phyloP scores from a whole-genome alignment of 2,888 invertebrate genomes.

The Aleiodes leptofemur region DNA sequence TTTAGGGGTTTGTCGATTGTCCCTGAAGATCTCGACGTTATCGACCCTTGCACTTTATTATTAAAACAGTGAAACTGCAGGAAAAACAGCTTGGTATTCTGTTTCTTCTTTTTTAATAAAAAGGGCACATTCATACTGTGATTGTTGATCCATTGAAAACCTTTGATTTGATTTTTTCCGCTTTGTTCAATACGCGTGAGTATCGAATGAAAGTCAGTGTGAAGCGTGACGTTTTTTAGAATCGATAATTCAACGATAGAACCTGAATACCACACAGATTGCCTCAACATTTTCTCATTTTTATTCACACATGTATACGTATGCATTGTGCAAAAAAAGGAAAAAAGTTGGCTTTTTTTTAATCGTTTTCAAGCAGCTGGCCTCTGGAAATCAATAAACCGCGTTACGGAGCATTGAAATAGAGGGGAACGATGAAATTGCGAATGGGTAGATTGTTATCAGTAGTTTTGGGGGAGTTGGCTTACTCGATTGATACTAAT shows the following conservation, averaged over 20 bases:
- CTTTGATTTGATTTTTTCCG: conserved; percentile 5
- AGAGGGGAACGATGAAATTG: not conserved
- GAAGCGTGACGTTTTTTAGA: not conserved
- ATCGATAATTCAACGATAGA: conserved; percentile 14
- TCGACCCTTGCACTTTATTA: too few relatives aligned
- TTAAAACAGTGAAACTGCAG: too few relatives aligned
- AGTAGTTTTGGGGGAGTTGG: not conserved
- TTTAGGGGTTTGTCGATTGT: not conserved
- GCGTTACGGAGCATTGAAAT: not conserved
- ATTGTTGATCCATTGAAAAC: not conserved
- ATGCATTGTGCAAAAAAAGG: not conserved
- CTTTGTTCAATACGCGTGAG: not conserved
- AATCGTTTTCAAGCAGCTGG: not conserved
- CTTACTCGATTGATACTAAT: conserved; percentile 2
- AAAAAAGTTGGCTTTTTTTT: not conserved
- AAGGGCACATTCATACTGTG: not conserved
- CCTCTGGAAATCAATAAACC: not conserved
- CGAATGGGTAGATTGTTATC: too few relatives aligned
- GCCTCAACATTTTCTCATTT: not conserved
- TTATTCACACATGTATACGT: not conserved
- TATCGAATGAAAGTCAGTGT: not conserved
- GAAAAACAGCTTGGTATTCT: not conserved
- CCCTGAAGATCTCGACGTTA: too few relatives aligned
- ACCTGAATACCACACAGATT: not conserved
- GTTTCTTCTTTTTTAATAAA: not conserved